Evolutionary conservation across 2,113 vertebrate genomes (phyloP).

Genomic region (Pyxicephalus adspersus): DNA sequence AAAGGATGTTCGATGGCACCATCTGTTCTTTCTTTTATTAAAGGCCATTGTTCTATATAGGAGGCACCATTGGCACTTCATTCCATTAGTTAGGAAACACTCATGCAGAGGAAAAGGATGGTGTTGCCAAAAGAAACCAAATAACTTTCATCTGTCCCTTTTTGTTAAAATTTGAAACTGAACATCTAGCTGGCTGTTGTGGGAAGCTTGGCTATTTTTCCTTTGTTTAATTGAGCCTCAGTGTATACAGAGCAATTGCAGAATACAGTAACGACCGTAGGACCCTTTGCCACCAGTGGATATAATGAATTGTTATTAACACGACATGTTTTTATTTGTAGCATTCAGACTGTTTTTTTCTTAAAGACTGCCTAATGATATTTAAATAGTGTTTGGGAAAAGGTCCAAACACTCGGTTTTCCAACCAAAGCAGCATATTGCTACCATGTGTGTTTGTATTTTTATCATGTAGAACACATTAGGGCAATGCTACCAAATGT

Average conservation of each 20-base stretch:
- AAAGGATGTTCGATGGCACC: no score
- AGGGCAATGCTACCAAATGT: constrained; percentile 1
- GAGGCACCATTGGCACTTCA: no score
- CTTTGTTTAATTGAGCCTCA: no score
- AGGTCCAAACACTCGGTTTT: neutral
- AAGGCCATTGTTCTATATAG: no score
- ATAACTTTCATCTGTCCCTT: no score
- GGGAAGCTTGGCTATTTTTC: no score
- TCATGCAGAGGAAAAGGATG: no score
- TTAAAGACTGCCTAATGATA: neutral
- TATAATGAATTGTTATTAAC: neutral
- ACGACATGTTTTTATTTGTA: neutral
- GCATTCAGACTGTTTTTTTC: neutral
- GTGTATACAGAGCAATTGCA: neutral
- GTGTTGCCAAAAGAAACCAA: no score
- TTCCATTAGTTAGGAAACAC: no score
- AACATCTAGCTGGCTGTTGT: no score
- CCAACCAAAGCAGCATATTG: neutral
- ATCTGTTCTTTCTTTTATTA: no score
- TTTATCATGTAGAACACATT: constrained; percentile 30
- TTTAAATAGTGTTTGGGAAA: constrained; percentile 40
- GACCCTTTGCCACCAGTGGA: neutral
- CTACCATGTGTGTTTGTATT: constrained; percentile 31
- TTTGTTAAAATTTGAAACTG: no score
- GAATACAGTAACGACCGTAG: neutral